Conservation (phyloP, 92 coral and sea anemone species). For the Palythoa heliodiscus region DNA sequence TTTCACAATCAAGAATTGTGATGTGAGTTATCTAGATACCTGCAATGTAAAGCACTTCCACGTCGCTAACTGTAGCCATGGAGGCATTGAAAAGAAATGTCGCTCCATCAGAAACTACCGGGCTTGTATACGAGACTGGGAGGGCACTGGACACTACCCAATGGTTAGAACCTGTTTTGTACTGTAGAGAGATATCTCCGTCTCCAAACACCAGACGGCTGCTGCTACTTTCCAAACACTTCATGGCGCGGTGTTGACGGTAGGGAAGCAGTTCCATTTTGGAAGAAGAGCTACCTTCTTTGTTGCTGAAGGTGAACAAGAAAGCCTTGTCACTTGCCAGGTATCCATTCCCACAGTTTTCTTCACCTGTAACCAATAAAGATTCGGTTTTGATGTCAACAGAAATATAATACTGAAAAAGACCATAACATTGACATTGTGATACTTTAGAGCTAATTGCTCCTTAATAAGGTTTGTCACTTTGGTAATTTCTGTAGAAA, state of each 20-base stretch:
- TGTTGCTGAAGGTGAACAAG: conserved; percentile 29
- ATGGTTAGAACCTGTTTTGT: neutral
- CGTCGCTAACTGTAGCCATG: conserved; percentile 14
- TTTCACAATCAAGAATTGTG: neutral
- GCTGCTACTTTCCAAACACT: neutral
- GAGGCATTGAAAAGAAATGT: conserved; percentile 9
- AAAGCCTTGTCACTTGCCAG: conserved; percentile 32
- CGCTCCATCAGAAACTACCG: neutral
- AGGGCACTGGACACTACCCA: conserved; percentile 17
- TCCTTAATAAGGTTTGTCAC: too few species aligned
- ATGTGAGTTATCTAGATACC: neutral
- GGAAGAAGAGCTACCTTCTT: neutral
- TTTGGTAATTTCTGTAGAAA: too few species aligned
- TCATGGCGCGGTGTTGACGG: conserved; percentile 25
- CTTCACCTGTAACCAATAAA: neutral
- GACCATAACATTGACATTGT: neutral
- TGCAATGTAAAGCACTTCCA: conserved; percentile 32
- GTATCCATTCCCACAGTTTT: neutral
- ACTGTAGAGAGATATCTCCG: conserved; percentile 17
- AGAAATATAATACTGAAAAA: neutral
- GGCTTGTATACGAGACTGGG: conserved; percentile 8
- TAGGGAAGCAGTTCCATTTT: conserved; percentile 6
- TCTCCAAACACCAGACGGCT: conserved; percentile 15
- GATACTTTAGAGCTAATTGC: too few species aligned
- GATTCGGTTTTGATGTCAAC: neutral